Percentiles rank a stretch among this genome's conserved stretches.
These are phyloP conservation scores for Heteromyza rotundicornis DNA, from an alignment of 2,888 invertebrate species.

Conservation along the genomic window DNA sequence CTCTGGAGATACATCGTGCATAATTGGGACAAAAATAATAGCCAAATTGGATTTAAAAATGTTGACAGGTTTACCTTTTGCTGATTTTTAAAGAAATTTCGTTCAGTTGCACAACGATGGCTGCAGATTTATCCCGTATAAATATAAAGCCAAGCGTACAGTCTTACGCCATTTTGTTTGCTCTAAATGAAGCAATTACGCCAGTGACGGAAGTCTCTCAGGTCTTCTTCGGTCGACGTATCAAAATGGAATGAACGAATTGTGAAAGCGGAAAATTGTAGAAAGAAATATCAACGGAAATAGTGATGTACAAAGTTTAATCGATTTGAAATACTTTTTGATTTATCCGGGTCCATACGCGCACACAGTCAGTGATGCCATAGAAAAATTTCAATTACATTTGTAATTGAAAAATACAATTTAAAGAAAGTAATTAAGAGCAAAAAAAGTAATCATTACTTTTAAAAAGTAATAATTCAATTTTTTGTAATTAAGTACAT, in stretches of 20 bases:
- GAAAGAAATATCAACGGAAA: background rate
- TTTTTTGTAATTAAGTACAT: too few species aligned
- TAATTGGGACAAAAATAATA: constrained; percentile 27
- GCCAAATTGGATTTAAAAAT: background rate
- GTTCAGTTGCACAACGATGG: constrained; percentile 37
- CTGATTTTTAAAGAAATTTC: constrained; percentile 27
- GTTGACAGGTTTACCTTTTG: constrained; percentile 37
- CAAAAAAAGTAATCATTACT: too few species aligned
- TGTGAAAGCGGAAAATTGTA: background rate
- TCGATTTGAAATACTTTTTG: too few species aligned
- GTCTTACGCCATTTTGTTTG: constrained; percentile 22
- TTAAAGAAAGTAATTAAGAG: too few species aligned
- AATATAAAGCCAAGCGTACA: constrained; percentile 26
- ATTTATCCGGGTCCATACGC: too few species aligned
- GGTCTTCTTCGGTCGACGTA: constrained; percentile 9
- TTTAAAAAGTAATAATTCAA: too few species aligned
- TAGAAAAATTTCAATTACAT: too few species aligned
- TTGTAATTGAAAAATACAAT: too few species aligned
- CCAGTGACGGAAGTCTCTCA: background rate
- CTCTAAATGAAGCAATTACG: background rate
- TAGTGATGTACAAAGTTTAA: too few species aligned
- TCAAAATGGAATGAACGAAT: constrained; percentile 32
- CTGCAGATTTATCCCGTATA: constrained; percentile 37
- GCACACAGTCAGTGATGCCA: too few species aligned
- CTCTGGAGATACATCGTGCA: constrained; percentile 72